phyloP scores from a whole-genome alignment of 2,888 invertebrate species.

The Brassicogethes aeneus region DNA sequence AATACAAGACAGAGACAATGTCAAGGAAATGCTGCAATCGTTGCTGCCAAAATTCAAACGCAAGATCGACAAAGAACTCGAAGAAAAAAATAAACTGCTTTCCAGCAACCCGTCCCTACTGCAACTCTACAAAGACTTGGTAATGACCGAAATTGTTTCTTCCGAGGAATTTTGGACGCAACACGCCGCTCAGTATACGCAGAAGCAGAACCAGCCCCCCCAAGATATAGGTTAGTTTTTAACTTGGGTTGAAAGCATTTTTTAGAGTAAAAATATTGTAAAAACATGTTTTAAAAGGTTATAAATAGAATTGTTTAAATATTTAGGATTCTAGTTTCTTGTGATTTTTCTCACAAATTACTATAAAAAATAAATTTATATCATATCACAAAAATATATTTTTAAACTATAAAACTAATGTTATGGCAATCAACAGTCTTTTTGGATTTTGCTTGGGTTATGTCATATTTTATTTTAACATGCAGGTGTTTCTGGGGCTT shows the following conservation, averaged over 20 bases:
- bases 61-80: conserved; percentile 49
- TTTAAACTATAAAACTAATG: no score
- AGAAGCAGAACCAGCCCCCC: conserved; percentile 56
- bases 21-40: conserved; percentile 85
- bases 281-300: no score
- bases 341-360: no score
- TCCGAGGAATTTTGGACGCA: conserved; percentile 98
- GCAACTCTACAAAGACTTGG: conserved; percentile 93
- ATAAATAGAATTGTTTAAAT: no score
- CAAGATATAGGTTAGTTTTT: conserved; percentile 73
- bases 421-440: no score
- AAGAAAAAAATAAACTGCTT: conserved; percentile 58
- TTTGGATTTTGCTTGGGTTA: not conserved
- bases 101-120: conserved; percentile 84
- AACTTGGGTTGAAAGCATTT: no score
- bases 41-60: conserved; percentile 88
- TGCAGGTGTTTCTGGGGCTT: conserved; percentile 62
- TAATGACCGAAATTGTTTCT: conserved; percentile 89
- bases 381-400: no score
- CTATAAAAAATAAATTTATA: no score
- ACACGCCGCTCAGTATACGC: conserved; percentile 69
- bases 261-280: not conserved
- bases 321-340: no score
- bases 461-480: conserved; percentile 1
- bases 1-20: conserved; percentile 82